These are phyloP conservation scores for Erythrocercus mccallii DNA, from an alignment of 2,113 vertebrate genomes.

Conservation along the genomic window DNA sequence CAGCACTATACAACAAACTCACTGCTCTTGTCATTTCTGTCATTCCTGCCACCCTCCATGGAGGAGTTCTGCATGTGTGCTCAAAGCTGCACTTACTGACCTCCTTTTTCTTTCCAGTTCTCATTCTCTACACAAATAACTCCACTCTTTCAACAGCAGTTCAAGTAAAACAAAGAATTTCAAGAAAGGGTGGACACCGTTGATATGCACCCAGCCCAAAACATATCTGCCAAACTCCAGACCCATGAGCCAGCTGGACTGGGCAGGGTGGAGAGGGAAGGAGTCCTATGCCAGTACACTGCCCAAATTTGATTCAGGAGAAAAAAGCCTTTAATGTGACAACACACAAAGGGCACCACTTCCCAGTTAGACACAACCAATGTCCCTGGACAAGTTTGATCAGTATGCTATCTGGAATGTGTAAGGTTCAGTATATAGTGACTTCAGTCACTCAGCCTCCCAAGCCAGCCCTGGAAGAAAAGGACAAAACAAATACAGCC, in stretches of 20 bases:
- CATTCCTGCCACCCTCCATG: background rate
- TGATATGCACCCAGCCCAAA: background rate
- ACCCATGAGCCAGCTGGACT: background rate
- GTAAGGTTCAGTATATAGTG: background rate
- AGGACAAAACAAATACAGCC: background rate
- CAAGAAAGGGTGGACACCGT: background rate
- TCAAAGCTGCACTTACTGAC: background rate
- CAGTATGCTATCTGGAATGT: background rate
- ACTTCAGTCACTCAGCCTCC: background rate
- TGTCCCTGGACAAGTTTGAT: background rate
- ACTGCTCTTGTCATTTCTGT: background rate
- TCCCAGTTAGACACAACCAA: background rate
- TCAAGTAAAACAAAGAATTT: constrained; percentile 32
- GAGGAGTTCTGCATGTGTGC: background rate
- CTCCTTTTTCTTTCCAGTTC: background rate
- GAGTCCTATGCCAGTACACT: background rate
- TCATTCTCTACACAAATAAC: constrained; percentile 6
- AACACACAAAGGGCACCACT: background rate
- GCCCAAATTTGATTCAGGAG: background rate
- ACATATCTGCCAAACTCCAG: background rate
- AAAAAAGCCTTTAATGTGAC: background rate
- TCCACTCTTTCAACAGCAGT: background rate
- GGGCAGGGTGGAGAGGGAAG: background rate
- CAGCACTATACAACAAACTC: background rate
- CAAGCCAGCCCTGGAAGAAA: background rate